Conservation (phyloP, 2,113 vertebrate species). For the Lepus europaeus region DNA sequence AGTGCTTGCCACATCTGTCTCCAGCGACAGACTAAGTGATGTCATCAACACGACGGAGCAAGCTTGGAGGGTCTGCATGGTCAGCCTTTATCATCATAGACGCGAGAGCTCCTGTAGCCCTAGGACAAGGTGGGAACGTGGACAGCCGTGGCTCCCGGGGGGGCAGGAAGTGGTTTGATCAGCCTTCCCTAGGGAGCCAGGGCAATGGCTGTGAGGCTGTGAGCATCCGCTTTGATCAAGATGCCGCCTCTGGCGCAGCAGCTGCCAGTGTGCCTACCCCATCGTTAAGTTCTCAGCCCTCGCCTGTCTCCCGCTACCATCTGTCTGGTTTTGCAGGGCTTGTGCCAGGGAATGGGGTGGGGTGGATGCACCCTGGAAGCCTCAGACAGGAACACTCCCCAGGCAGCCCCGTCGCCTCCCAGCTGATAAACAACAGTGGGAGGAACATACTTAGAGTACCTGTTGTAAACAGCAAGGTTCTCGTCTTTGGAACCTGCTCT, state of each 20-base stretch:
- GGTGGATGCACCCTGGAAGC: background rate
- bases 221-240: background rate
- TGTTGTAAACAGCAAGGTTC: background rate
- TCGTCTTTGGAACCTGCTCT: background rate
- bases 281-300: background rate
- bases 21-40: background rate
- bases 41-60: background rate
- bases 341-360: background rate
- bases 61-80: background rate
- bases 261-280: background rate
- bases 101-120: background rate
- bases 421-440: background rate
- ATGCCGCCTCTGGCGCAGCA: background rate
- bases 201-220: background rate
- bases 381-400: background rate
- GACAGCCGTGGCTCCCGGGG: background rate
- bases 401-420: background rate
- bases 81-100: background rate
- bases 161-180: background rate
- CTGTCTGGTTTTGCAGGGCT: background rate
- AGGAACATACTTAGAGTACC: background rate
- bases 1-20: background rate
- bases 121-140: background rate
- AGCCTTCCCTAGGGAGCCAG: background rate
- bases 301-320: fast-evolving